Percentiles rank a stretch among this genome's conserved stretches.
These are phyloP conservation scores for Spizaetus ornatus DNA, from an alignment of 2,113 vertebrate species.

Conservation along the genomic window DNA sequence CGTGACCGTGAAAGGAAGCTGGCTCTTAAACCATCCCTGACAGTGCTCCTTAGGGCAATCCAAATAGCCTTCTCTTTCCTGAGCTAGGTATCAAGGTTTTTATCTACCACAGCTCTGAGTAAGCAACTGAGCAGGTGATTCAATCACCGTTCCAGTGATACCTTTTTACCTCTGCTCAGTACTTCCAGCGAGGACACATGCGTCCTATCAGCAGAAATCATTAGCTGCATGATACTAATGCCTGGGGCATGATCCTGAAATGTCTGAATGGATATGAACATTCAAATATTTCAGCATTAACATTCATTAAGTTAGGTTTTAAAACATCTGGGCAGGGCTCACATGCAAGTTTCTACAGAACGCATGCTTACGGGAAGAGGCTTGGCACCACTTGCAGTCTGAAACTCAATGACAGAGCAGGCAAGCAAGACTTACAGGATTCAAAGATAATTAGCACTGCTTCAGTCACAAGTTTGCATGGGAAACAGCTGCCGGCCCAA, in stretches of 20 bases:
- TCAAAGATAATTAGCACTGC: not conserved
- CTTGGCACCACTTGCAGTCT: not conserved
- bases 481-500: not conserved
- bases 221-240: not conserved
- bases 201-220: not conserved
- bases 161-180: not conserved
- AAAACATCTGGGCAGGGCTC: not conserved
- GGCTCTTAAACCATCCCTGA: not conserved
- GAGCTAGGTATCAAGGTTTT: not conserved
- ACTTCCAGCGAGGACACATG: not conserved
- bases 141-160: not conserved
- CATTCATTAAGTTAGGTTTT: not conserved
- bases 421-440: not conserved
- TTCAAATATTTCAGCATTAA: not conserved
- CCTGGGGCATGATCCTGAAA: not conserved
- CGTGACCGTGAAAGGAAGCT: not conserved
- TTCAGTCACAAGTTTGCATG: not conserved
- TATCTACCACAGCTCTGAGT: not conserved
- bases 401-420: not conserved
- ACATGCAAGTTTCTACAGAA: constrained; percentile 6
- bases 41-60: not conserved
- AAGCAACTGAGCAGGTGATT: not conserved
- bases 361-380: not conserved
- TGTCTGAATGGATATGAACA: not conserved
- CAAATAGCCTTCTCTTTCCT: not conserved